Base-by-base conservation (phyloP, 2,888 invertebrate species). In the Drosophila rubida region DNA sequence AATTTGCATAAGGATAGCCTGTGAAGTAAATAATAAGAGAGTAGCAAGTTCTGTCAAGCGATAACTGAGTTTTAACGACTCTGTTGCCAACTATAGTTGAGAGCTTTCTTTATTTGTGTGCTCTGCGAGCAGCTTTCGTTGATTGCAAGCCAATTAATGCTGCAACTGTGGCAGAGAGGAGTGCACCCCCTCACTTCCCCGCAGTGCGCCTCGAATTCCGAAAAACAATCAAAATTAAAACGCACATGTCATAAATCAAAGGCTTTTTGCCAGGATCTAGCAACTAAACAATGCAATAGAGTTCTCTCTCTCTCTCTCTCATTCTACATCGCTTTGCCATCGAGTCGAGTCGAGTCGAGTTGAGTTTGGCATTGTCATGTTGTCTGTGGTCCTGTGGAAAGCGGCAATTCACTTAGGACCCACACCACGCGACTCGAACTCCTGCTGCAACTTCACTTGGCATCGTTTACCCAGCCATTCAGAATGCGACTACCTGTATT, bases 211-310 rank as follows among this genome's bases (percentile, higher is more conserved):
- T 44, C 37, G 63, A 55, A 49, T 57, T 49, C 49, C 50, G 19
- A 59, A 78, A 75, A 69, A 78, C 78, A 78, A 78, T 78, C 78
- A 69, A 79, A 79, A 80, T 79, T 85, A 82, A 81, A 86, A 77
- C 79, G 62, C 86, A 79, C 71, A 79, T 82, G 83, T 73, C 72
- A 88, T 87, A 88, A 85, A 83, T 88, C 86, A 83, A 88, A 82
- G 70, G 72, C 65, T 69, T 73, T 87, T 69, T 67, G 59, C 75
- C 54, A 32, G 48, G 48, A 53, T 64, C 77, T 69, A 61, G 69
- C 65, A 80, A 58, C 75, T 73, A 74, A 77, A 74, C 87, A 87
- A 87, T 87, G 84, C 84, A 83, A 69, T 73, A 57, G 78, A 60
- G 53, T 63, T 39, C 45, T 53, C 13, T 4, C 2, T 11, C 23